These are phyloP conservation scores for Ophion ellenae DNA, from an alignment of 2,888 invertebrate species.

Conservation along the genomic window DNA sequence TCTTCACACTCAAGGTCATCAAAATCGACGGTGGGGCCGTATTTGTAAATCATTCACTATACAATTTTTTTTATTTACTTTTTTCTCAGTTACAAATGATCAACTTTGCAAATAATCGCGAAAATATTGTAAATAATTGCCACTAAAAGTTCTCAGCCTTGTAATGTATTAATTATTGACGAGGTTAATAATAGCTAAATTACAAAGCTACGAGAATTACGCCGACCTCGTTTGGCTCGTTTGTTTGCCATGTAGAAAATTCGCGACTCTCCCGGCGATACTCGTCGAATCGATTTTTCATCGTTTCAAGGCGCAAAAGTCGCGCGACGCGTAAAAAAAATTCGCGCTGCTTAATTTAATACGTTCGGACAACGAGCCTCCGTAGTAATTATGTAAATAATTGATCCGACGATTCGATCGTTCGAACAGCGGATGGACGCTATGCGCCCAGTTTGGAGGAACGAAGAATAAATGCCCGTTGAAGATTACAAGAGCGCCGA, in stretches of 20 bases:
- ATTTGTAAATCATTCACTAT: neutral
- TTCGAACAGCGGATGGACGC: constrained; percentile 1
- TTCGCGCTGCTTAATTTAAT: constrained; percentile 52
- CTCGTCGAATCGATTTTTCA: constrained; percentile 10
- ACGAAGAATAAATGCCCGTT: constrained; percentile 3
- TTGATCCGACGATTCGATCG: constrained; percentile 31
- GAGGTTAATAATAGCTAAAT: neutral
- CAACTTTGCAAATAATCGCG: neutral
- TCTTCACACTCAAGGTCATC: neutral
- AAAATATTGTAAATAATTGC: neutral
- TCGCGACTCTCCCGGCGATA: neutral
- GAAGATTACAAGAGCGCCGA: constrained; percentile 7
- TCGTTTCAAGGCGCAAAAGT: neutral
- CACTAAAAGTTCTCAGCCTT: neutral
- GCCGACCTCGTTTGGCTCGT: neutral
- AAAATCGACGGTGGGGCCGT: neutral
- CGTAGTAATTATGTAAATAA: constrained; percentile 65
- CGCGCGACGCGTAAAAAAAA: neutral
- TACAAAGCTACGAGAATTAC: neutral
- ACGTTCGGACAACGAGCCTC: constrained; percentile 46
- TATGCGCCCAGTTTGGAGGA: neutral
- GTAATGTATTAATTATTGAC: neutral
- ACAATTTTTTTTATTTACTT: neutral
- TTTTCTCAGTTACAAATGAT: neutral
- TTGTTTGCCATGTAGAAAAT: constrained; percentile 4